A percentile compares a stretch with the other conserved stretches of the same genome.
Conservation (phyloP, 2,113 vertebrate genomes). For the Xyliphius kryptos region DNA sequence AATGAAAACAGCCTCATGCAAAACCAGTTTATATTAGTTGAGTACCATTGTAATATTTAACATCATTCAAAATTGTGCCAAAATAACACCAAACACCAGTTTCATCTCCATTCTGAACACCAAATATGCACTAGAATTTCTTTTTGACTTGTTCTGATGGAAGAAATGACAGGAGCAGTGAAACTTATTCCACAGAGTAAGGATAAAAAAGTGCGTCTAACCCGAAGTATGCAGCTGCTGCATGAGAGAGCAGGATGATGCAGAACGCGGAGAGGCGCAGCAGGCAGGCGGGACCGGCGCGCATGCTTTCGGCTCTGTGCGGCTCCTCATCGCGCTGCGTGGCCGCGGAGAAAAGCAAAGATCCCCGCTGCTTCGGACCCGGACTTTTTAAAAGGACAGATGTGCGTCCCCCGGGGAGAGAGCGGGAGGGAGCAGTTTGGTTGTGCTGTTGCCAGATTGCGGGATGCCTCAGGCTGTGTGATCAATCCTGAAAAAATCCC, state of each 20-base stretch:
- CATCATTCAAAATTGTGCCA: too few species aligned
- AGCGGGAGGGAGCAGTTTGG: too few species aligned
- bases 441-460: too few species aligned
- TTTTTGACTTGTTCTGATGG: too few species aligned
- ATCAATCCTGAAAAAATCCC: too few species aligned
- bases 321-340: conserved; percentile 78
- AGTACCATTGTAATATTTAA: too few species aligned
- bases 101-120: too few species aligned
- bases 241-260: conserved; percentile 69
- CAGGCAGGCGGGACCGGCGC: conserved; percentile 72
- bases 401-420: too few species aligned
- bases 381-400: conserved; percentile 6
- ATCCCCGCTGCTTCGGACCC: conserved; percentile 53
- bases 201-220: conserved; percentile 59
- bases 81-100: not conserved
- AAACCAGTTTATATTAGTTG: too few species aligned
- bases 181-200: not conserved
- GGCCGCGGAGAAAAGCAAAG: conserved; percentile 57
- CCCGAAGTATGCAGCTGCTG: conserved; percentile 88
- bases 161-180: not conserved
- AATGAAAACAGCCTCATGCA: too few species aligned
- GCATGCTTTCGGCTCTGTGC: conserved; percentile 78
- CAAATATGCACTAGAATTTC: too few species aligned
- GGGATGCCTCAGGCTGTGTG: too few species aligned
- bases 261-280: conserved; percentile 69